Evolutionary conservation across 1,140 invertebrate genomes (phyloP).

Genomic region (Lutraria rhynchaena): DNA sequence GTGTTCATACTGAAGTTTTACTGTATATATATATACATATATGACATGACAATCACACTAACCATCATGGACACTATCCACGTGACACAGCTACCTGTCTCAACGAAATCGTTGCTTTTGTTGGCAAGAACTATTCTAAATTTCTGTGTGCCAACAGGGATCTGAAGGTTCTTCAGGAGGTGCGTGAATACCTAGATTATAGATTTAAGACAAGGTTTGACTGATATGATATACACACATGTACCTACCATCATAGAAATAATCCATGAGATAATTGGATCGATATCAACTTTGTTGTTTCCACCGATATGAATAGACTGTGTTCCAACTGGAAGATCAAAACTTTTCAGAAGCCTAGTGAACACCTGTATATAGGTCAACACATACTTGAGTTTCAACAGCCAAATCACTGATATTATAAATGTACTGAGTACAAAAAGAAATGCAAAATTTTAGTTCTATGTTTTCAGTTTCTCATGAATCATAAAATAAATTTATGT

Average conservation of each 20-base stretch:
- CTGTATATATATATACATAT: too few relatives aligned
- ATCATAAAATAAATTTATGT: too few relatives aligned
- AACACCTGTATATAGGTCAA: constrained; percentile 86
- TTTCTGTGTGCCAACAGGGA: constrained; percentile 90
- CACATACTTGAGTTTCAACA: too few relatives aligned
- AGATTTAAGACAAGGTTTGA: too few relatives aligned
- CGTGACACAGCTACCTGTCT: constrained; percentile 85
- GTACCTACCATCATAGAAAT: constrained; percentile 84
- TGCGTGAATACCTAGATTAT: constrained; percentile 90
- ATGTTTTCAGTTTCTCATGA: too few relatives aligned
- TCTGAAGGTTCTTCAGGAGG: constrained; percentile 89
- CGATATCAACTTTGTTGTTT: constrained; percentile 82
- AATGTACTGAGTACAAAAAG: too few relatives aligned
- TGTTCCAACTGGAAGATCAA: constrained; percentile 91
- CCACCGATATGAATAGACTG: constrained; percentile 83
- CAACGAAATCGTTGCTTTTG: constrained; percentile 68
- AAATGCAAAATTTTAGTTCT: too few relatives aligned
- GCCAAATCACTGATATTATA: too few relatives aligned
- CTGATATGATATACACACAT: too few relatives aligned
- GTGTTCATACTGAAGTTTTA: too few relatives aligned
- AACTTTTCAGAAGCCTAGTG: constrained; percentile 88
- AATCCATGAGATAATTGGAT: constrained; percentile 87
- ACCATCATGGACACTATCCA: constrained; percentile 88
- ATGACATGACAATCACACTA: too few relatives aligned
- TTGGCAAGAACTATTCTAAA: constrained; percentile 75